Percentiles rank a stretch among this genome's conserved stretches.
Conservation (phyloP, 2,797 vertebrate species). For the Ispidina picta region DNA sequence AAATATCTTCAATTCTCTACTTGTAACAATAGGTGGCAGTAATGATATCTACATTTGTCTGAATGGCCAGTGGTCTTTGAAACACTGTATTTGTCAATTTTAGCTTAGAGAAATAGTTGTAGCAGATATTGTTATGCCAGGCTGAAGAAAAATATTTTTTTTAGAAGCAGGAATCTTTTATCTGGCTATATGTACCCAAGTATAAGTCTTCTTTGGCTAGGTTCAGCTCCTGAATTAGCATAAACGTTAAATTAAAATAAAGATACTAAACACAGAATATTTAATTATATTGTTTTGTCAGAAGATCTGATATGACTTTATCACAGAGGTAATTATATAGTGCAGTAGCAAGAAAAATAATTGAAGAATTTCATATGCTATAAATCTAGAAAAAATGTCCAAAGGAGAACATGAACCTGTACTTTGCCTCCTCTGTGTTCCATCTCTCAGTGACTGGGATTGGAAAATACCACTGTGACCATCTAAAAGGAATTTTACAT, state of each 20-base stretch:
- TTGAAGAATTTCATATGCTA: neutral
- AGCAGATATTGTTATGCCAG: neutral
- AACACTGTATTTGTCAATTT: neutral
- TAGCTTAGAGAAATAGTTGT: neutral
- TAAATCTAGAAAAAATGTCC: neutral
- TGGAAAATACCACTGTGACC: neutral
- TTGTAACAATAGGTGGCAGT: constrained; percentile 68
- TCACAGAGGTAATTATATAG: neutral
- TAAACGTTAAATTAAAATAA: neutral
- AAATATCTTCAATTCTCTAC: constrained; percentile 6
- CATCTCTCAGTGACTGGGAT: neutral
- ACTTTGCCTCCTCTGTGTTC: neutral
- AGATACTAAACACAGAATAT: neutral
- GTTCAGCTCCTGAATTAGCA: neutral
- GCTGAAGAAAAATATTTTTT: neutral
- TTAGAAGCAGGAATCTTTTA: neutral
- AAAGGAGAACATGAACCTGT: neutral
- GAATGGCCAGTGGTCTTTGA: neutral
- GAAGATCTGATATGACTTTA: neutral
- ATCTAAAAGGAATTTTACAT: neutral
- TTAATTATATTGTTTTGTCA: neutral
- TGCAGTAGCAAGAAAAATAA: neutral
- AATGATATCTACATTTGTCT: constrained; percentile 39
- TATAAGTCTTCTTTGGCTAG: neutral
- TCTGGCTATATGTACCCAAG: neutral